Conservation (phyloP, 2,888 invertebrate genomes). For the Dendrolimus houi region DNA sequence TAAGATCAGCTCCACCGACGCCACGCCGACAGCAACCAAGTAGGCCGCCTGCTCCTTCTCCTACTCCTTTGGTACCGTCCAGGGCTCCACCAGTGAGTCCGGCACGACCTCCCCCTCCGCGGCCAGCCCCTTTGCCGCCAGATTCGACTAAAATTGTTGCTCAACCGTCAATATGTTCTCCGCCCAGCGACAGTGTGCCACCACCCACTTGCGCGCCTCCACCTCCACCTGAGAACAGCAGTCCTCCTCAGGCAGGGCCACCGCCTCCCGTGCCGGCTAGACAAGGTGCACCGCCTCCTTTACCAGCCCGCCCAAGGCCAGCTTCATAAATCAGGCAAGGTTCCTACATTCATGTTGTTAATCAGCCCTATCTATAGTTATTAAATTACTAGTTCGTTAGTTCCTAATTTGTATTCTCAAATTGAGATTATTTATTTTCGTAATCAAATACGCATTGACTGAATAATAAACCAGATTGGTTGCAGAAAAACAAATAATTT, state of each 20-base stretch:
- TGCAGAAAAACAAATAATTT: too few species aligned
- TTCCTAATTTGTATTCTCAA: background rate
- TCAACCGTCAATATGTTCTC: constrained; percentile 61
- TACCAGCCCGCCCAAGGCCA: constrained; percentile 78
- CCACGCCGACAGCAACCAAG: constrained; percentile 74
- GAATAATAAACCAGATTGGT: too few species aligned
- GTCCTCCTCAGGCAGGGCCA: constrained; percentile 52
- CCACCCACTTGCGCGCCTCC: constrained; percentile 82
- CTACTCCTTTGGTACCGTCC: constrained; percentile 59
- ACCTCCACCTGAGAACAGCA: constrained; percentile 42
- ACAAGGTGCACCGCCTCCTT: constrained; percentile 79
- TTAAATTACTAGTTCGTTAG: background rate
- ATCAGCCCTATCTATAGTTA: background rate
- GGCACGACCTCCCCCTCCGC: constrained; percentile 76
- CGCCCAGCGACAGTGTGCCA: constrained; percentile 75
- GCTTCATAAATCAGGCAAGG: constrained; percentile 19
- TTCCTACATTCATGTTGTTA: background rate
- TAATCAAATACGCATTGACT: too few species aligned
- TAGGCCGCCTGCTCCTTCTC: constrained; percentile 79
- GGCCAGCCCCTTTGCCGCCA: constrained; percentile 73
- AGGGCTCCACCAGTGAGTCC: constrained; percentile 63
- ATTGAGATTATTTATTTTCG: background rate
- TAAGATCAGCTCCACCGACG: constrained; percentile 63
- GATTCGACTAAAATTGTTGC: constrained; percentile 52
- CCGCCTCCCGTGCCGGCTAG: constrained; percentile 74